A percentile compares a stretch with the other conserved stretches of the same genome.
phyloP scores from a whole-genome alignment of 2,113 vertebrate genomes.

The Mastomys natalensis region DNA sequence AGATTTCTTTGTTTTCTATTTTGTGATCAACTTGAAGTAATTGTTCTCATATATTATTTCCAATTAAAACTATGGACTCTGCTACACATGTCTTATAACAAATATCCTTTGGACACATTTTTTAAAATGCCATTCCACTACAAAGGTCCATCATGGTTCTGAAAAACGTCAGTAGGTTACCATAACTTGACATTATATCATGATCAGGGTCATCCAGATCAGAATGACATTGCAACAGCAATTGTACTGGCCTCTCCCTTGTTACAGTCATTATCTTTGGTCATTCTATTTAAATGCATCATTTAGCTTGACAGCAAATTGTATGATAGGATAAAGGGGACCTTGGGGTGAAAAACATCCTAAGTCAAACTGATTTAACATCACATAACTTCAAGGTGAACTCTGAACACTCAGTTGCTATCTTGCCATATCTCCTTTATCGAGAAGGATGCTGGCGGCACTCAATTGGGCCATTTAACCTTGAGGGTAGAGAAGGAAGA shows the following conservation, averaged over 20 bases:
- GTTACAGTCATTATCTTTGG: constrained; percentile 67
- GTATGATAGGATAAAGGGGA: constrained; percentile 66
- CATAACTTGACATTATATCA: constrained; percentile 58
- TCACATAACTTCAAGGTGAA: constrained; percentile 66
- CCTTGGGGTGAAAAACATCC: constrained; percentile 63
- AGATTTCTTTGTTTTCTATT: constrained; percentile 54
- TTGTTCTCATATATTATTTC: constrained; percentile 17
- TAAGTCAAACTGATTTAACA: constrained; percentile 69
- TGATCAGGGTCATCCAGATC: constrained; percentile 59
- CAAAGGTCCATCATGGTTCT: constrained; percentile 24
- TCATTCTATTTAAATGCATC: constrained; percentile 77
- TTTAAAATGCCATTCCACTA: constrained; percentile 5
- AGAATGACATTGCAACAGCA: constrained; percentile 54
- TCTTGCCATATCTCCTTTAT: constrained; percentile 17
- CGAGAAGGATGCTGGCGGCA: constrained; percentile 32
- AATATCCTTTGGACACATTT: constrained; percentile 14
- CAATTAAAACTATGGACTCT: constrained; percentile 12
- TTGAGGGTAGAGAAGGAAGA: constrained; percentile 48
- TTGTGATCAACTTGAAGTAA: neutral
- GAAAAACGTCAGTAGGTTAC: constrained; percentile 39
- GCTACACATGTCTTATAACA: neutral
- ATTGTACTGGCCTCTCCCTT: constrained; percentile 61
- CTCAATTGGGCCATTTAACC: constrained; percentile 47
- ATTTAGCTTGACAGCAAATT: constrained; percentile 78
- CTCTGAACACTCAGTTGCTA: constrained; percentile 9